Base-by-base conservation (phyloP, 2,888 invertebrate species). In the Idaea aversata region DNA sequence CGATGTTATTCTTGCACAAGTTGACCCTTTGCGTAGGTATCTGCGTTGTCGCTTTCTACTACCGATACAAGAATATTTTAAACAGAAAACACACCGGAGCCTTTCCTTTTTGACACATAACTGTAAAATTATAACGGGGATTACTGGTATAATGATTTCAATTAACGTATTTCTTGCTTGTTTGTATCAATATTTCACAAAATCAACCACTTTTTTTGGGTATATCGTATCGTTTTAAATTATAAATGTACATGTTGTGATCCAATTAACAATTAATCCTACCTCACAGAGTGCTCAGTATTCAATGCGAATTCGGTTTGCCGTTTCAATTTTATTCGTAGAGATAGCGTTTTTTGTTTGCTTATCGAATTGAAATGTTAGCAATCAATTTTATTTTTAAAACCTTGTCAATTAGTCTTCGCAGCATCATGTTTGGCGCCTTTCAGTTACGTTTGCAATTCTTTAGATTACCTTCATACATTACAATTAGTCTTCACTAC, bases 241-340 rank as follows among this genome's bases (percentile, higher is more conserved):
- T 81, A 84, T 85, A 85, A 81, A 86, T 85, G 76, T 82, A 79
- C 81, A 80, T 84, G 78, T 68, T 85, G 83, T 84, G 81, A 87
- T 88, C 82, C 86, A 88, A 89, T 90, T 89, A 86, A 85, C 85
- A 85, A 88, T 88, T 88, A 88, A 90, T 88, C 88, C 87, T 74
- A 76, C 79, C 80, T 77, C 78, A 77, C 79, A 80, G 72, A 78
- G 80, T 81, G 80, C 82, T 81, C 83, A 74, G 81, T 80, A 82
- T 88, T 85, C 85, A 85, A 86, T 88, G 83, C 84, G 81, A 81
- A 84, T 85, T 81, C 78, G 77, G 78, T 78, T 71, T 74, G 74
- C 82, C 82, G 84, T 88, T 88, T 86, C 82, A 86, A 87, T 88
- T 88, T 84, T 80, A 80, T 77, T 81, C 77, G 80, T 80, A 81